phyloP scores from a whole-genome alignment of 2,113 vertebrate genomes.

The Lophotis ruficrista region DNA sequence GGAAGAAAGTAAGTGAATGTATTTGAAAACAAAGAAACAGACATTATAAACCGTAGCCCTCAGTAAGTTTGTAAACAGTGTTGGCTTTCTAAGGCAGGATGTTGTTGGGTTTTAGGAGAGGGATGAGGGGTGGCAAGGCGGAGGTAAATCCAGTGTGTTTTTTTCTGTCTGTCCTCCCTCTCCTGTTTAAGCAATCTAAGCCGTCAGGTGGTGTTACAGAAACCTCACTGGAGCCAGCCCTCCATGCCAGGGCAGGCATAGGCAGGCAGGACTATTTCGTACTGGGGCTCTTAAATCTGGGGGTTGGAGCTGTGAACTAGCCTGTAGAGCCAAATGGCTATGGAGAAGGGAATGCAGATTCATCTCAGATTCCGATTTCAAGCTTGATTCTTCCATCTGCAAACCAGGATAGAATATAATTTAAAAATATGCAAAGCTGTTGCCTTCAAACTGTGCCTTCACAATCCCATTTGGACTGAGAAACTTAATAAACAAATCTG shows the following conservation, averaged over 20 bases:
- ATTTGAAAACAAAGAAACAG: neutral
- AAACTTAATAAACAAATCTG: neutral
- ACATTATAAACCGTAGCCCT: neutral
- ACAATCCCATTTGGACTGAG: neutral
- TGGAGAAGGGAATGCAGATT: neutral
- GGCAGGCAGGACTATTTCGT: fast-evolving
- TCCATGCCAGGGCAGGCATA: neutral
- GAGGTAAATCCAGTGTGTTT: neutral
- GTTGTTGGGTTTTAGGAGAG: neutral
- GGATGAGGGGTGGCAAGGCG: neutral
- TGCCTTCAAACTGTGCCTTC: neutral
- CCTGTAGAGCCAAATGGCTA: neutral
- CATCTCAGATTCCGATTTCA: neutral
- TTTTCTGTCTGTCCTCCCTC: neutral
- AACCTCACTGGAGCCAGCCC: neutral
- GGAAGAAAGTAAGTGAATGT: neutral
- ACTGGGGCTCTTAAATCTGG: neutral
- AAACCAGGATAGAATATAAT: neutral
- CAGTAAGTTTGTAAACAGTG: neutral
- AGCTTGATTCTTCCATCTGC: neutral
- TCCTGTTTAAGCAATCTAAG: neutral
- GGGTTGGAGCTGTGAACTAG: neutral
- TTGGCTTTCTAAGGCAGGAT: neutral
- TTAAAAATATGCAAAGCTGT: neutral
- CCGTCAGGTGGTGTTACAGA: neutral